These are phyloP conservation scores for Grapholita molesta DNA, from an alignment of 1,140 invertebrate genomes.

Conservation along the genomic window DNA sequence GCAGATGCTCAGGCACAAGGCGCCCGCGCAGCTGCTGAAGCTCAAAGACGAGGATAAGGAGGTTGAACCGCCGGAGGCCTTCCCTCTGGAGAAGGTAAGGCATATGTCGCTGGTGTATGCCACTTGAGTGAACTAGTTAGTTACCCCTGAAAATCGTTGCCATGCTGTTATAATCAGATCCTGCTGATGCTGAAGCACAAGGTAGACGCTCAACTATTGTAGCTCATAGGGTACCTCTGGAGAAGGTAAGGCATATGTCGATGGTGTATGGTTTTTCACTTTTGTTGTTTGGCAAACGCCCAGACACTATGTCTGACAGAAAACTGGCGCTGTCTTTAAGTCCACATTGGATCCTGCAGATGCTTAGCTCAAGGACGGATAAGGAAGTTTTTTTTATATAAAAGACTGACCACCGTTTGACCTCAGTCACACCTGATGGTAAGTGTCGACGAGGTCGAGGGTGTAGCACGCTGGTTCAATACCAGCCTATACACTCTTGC, in stretches of 20 bases:
- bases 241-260: too few relatives aligned
- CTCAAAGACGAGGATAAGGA: slow-evolving; percentile 41
- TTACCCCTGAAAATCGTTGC: too few relatives aligned
- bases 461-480: too few relatives aligned
- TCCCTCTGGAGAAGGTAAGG: slow-evolving; percentile 43
- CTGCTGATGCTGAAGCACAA: slow-evolving; percentile 65
- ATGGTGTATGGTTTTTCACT: too few relatives aligned
- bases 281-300: too few relatives aligned
- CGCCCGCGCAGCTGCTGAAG: slow-evolving; percentile 31
- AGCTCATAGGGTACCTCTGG: slow-evolving; percentile 23
- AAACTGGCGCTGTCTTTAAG: slow-evolving; percentile 51
- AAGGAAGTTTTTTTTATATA: too few relatives aligned
- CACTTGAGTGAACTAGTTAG: too few relatives aligned
- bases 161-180: too few relatives aligned
- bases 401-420: too few relatives aligned
- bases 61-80: slow-evolving; percentile 60
- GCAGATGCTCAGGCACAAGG: slow-evolving; percentile 60
- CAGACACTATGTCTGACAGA: slow-evolving; percentile 49
- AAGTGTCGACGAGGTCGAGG: too few relatives aligned
- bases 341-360: slow-evolving; percentile 62
- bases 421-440: too few relatives aligned
- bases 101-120: background rate
- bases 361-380: slow-evolving; percentile 44
- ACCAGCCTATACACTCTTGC: too few relatives aligned
- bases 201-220: slow-evolving; percentile 28